Evolutionary conservation across 2,888 invertebrate genomes (phyloP).

Genomic region (Hipparchia semele): DNA sequence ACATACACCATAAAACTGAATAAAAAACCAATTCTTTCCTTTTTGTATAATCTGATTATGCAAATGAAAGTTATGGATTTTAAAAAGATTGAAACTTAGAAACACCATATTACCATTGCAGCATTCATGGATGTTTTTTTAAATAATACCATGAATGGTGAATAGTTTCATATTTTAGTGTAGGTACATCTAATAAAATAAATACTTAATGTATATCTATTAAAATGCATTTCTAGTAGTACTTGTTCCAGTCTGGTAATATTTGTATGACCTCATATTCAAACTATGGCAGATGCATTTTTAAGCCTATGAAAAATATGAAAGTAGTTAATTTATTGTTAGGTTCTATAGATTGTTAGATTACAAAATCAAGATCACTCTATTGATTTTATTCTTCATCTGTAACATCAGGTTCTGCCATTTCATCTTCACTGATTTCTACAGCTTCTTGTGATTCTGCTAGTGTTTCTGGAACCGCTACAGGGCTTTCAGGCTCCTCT

Average conservation of each 20-base stretch:
- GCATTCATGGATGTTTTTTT: constrained; percentile 52
- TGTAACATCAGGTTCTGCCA: constrained; percentile 79
- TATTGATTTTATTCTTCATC: constrained; percentile 71
- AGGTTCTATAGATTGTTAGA: constrained; percentile 20
- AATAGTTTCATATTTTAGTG: constrained; percentile 51
- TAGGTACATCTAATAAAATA: neutral
- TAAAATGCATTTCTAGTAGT: constrained; percentile 49
- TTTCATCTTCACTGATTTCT: constrained; percentile 75
- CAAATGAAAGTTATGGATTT: constrained; percentile 57
- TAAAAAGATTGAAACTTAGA: constrained; percentile 23
- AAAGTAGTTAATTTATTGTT: too few relatives aligned
- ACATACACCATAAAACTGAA: constrained; percentile 38
- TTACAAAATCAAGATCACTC: constrained; percentile 10
- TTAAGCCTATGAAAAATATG: too few relatives aligned
- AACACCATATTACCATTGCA: constrained; percentile 59
- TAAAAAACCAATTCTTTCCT: constrained; percentile 53
- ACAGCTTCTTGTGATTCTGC: constrained; percentile 59
- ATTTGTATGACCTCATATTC: constrained; percentile 5
- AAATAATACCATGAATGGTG: constrained; percentile 57
- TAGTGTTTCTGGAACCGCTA: constrained; percentile 57
- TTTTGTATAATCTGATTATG: constrained; percentile 68
- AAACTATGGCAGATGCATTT: neutral
- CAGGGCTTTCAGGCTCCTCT: constrained; percentile 77
- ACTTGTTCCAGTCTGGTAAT: constrained; percentile 18
- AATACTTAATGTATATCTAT: constrained; percentile 23